A percentile compares a stretch with the other conserved stretches of the same genome.
phyloP scores from a whole-genome alignment of 2,797 vertebrate genomes.

The Liasis olivaceus region DNA sequence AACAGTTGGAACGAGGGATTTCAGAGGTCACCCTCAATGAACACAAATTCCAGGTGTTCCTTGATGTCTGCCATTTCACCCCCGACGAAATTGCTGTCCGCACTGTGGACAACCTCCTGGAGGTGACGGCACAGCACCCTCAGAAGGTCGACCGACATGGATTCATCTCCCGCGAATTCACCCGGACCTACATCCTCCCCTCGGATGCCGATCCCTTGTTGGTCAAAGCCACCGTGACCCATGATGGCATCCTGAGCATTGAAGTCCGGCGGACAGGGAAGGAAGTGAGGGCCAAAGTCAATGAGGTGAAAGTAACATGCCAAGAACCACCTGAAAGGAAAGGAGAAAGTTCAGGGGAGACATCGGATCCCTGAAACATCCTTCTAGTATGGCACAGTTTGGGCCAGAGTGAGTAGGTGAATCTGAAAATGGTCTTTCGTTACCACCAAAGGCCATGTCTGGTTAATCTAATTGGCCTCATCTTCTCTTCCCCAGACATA shows the following conservation, averaged over 20 bases:
- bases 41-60: constrained; percentile 82
- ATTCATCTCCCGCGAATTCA: constrained; percentile 84
- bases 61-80: constrained; percentile 87
- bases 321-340: constrained; percentile 4
- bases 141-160: constrained; percentile 84
- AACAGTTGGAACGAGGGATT: constrained; percentile 80
- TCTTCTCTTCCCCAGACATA: not conserved
- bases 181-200: constrained; percentile 85
- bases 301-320: constrained; percentile 71
- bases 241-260: constrained; percentile 82
- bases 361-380: constrained; percentile 25
- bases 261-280: constrained; percentile 79
- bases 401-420: not conserved
- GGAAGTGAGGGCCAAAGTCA: constrained; percentile 73
- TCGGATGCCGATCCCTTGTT: constrained; percentile 82
- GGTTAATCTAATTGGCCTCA: not conserved
- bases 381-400: not conserved
- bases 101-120: constrained; percentile 86
- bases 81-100: constrained; percentile 82
- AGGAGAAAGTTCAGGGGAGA: constrained; percentile 40
- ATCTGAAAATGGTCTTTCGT: not conserved
- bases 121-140: constrained; percentile 81
- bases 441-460: not conserved
- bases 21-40: constrained; percentile 81
- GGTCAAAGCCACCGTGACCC: constrained; percentile 79